These are phyloP conservation scores for Sphyrna mokarran DNA, from an alignment of 2,113 vertebrate species.

Conservation along the genomic window DNA sequence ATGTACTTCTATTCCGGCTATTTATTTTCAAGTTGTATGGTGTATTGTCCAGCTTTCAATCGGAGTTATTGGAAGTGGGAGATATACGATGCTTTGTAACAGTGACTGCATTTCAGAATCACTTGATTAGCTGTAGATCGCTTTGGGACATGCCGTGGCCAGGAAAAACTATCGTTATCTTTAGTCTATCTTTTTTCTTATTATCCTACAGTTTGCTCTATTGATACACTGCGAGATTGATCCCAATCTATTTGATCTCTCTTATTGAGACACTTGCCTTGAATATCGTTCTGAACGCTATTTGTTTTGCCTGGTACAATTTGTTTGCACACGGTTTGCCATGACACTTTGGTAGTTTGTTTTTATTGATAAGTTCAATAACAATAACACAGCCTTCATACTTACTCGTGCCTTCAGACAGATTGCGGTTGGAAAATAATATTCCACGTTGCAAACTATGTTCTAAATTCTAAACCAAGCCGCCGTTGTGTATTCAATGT, in stretches of 20 bases:
- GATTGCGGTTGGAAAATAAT: not conserved
- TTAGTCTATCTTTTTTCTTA: not conserved
- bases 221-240: not conserved
- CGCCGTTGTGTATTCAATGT: not conserved
- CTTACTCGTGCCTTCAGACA: not conserved
- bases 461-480: not conserved
- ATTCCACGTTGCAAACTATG: not conserved
- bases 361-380: not conserved
- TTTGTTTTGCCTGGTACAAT: not conserved
- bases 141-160: not conserved
- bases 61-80: not conserved
- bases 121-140: not conserved
- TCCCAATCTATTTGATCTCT: not conserved
- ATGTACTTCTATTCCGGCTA: not conserved
- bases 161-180: not conserved
- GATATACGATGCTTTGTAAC: not conserved
- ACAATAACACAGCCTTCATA: not conserved
- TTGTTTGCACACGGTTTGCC: not conserved
- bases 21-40: not conserved
- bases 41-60: not conserved
- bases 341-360: not conserved
- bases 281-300: not conserved
- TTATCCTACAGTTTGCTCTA: not conserved
- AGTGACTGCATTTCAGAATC: not conserved
- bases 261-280: not conserved